A percentile compares a stretch with the other conserved stretches of the same genome.
These are phyloP conservation scores for Mionectes macconnelli DNA, from an alignment of 2,113 vertebrate genomes.

Conservation along the genomic window DNA sequence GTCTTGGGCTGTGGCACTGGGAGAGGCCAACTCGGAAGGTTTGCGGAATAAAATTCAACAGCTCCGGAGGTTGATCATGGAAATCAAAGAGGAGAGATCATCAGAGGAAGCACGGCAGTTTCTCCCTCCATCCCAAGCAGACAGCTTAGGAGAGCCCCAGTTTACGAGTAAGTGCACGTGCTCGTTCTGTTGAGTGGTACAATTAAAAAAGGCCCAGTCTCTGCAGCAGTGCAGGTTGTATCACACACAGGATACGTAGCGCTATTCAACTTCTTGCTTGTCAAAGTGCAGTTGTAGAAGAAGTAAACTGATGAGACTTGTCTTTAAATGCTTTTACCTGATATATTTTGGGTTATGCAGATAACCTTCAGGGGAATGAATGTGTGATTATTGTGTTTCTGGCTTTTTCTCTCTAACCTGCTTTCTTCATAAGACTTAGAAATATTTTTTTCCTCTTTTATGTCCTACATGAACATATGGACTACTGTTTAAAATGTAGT, in stretches of 20 bases:
- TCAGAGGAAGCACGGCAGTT: conserved; percentile 73
- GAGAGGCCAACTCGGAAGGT: conserved; percentile 27
- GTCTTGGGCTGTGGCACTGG: conserved; percentile 38
- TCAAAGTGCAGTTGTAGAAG: not conserved
- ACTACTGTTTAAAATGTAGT: not conserved
- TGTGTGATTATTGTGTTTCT: not conserved
- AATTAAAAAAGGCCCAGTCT: not conserved
- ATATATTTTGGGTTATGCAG: not conserved
- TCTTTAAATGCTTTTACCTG: not conserved
- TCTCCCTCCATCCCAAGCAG: conserved; percentile 63
- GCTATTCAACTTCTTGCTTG: not conserved
- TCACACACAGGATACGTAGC: not conserved
- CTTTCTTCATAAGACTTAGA: not conserved
- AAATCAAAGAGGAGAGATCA: conserved; percentile 77
- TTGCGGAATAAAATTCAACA: conserved; percentile 35
- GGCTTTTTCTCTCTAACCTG: not conserved
- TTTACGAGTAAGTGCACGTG: conserved; percentile 70
- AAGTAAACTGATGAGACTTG: not conserved
- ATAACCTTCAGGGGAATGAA: not conserved
- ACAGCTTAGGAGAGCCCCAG: conserved; percentile 57
- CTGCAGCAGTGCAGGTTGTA: not conserved
- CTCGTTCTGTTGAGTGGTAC: not conserved
- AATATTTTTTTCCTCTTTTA: not conserved
- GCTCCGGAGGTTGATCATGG: conserved; percentile 71
- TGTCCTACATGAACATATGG: not conserved